Conservation (phyloP, 2,113 vertebrate genomes). For the Chroicocephalus ridibundus region DNA sequence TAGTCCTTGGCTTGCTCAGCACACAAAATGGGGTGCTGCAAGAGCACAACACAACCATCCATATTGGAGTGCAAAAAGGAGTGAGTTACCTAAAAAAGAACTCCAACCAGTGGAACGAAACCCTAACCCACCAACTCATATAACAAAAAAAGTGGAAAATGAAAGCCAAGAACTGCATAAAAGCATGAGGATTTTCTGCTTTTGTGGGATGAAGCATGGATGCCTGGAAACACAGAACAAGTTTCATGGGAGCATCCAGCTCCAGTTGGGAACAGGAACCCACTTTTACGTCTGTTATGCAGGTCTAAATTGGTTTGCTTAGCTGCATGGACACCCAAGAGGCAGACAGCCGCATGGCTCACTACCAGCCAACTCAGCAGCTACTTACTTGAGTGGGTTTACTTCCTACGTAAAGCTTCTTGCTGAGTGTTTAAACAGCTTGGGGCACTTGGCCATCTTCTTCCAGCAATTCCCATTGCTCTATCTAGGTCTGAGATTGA, state of each 20-base stretch:
- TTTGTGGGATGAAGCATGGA: background rate
- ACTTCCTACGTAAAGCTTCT: background rate
- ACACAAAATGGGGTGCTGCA: background rate
- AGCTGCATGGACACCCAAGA: background rate
- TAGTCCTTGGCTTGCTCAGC: background rate
- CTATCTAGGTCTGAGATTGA: background rate
- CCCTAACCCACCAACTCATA: background rate
- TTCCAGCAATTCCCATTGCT: background rate
- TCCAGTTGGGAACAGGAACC: background rate
- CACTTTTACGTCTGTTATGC: background rate
- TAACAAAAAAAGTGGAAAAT: background rate
- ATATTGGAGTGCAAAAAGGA: background rate
- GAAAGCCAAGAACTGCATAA: background rate
- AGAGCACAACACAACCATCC: background rate
- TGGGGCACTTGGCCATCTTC: background rate
- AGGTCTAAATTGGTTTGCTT: background rate
- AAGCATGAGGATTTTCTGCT: background rate
- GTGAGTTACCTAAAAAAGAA: background rate
- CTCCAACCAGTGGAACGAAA: background rate
- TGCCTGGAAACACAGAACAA: background rate
- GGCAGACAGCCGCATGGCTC: background rate
- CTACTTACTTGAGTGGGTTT: background rate
- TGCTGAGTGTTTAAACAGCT: background rate
- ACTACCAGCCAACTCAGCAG: background rate
- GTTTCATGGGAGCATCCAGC: background rate